Evolutionary conservation across 2,888 invertebrate genomes (phyloP).

Genomic region (Bimastos eiseni): DNA sequence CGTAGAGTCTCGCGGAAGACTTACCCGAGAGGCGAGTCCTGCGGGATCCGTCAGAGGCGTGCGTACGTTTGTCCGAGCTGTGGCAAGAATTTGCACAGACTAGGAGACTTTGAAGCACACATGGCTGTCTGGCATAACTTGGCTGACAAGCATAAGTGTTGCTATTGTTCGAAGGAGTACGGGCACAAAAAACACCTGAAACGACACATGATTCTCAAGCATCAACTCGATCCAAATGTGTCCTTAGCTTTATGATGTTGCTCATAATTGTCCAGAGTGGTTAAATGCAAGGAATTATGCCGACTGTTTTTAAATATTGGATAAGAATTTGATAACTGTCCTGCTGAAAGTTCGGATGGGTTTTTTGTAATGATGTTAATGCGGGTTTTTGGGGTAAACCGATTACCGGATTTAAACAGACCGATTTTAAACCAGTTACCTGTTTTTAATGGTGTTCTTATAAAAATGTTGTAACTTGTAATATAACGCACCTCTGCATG

Average conservation of each 20-base stretch:
- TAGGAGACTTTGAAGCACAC: background rate
- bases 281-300: background rate
- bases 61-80: background rate
- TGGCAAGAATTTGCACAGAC: background rate
- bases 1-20: background rate
- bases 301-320: background rate
- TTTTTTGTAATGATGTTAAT: no score
- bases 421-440: no score
- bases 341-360: background rate
- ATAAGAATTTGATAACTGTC: background rate
- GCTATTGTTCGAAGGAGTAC: constrained; percentile 15
- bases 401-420: no score
- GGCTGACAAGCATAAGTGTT: background rate
- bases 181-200: background rate
- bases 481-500: no score
- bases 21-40: background rate
- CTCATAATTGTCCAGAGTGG: background rate
- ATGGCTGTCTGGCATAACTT: constrained; percentile 8
- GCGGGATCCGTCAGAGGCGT: background rate
- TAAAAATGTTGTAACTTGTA: no score
- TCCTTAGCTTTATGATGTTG: background rate
- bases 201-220: constrained; percentile 9
- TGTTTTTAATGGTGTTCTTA: no score
- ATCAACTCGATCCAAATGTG: background rate
- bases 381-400: no score